Base-by-base conservation (phyloP, 2,888 invertebrate species). In the Leucophora obtusa region DNA sequence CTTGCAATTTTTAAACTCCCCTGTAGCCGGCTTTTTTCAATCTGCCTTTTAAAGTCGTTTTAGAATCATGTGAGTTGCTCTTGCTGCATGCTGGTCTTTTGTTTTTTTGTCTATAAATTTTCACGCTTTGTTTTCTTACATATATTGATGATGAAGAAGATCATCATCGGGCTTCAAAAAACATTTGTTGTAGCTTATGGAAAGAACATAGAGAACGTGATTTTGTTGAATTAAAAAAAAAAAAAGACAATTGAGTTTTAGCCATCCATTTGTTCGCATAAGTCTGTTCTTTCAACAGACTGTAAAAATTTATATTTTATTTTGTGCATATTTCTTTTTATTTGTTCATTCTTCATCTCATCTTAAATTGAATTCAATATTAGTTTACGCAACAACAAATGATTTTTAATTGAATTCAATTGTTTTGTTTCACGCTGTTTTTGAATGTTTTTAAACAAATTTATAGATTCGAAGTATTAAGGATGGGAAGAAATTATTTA, bases 341-440 rank as follows among this genome's bases (percentile, higher is more conserved):
- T 59, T 38, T 71, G 56, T 66, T 63, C 47, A 0, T 63, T 62
- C 11, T 54, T 35, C 17, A 56, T 54, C 14, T 35, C 17, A 56
- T 54, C 14, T 53, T 38, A 47, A 76, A 62, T 62, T 62, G 54
- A 66, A 71, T 70, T 70, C 65, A 66, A 38, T 70, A 66, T 59
- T 63, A 21, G 24, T 70, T 69, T 43, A 47, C 17, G 51, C 24
- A 53, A 47, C 24, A 70, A 62, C 33, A 65, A 81, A 78, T 68
- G 65, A 71, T 59, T 78, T 82, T 80, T 75, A 80, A 82, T 82
- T 82, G 80, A 80, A 80, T 75, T 77, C 80, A 82, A 82, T 82
- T 82, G 82, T 72, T 82, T 72, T 69, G 76, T 58, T 74, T 28
- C 28, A 72, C 54, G 75, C 51, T 75, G 73, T 60, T 78, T 62